Conservation (phyloP, 2,113 vertebrate genomes). For the Maccullochella peelii region DNA sequence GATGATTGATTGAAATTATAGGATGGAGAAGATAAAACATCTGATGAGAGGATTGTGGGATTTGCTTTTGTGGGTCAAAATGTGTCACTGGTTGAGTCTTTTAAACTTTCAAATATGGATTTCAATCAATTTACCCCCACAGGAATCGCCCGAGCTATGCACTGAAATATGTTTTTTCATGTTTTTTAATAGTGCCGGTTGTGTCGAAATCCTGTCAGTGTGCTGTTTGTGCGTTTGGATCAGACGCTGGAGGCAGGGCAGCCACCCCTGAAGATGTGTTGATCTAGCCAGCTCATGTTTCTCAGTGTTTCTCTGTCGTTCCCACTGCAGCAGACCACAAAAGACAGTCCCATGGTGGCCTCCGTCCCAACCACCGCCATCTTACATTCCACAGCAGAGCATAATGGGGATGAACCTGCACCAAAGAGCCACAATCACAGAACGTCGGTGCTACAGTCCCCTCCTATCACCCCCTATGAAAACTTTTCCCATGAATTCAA, state of each 20-base stretch:
- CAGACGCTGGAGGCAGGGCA: slow-evolving; percentile 38
- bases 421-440: slow-evolving; percentile 29
- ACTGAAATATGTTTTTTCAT: slow-evolving; percentile 45
- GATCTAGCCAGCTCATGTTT: slow-evolving; percentile 62
- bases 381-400: slow-evolving; percentile 59
- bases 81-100: slow-evolving; percentile 21
- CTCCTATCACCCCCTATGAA: slow-evolving; percentile 30
- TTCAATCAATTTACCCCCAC: slow-evolving; percentile 47
- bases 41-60: slow-evolving; percentile 41
- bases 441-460: not conserved
- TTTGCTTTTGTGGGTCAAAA: slow-evolving; percentile 52
- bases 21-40: slow-evolving; percentile 39
- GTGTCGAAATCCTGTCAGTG: slow-evolving; percentile 44
- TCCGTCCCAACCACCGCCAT: slow-evolving; percentile 45
- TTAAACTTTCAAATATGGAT: slow-evolving; percentile 56
- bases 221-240: slow-evolving; percentile 28
- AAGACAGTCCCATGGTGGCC: slow-evolving; percentile 67
- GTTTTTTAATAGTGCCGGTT: slow-evolving; percentile 17
- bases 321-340: slow-evolving; percentile 67
- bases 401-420: slow-evolving; percentile 18
- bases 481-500: slow-evolving; percentile 38
- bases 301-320: slow-evolving; percentile 50
- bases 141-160: not conserved
- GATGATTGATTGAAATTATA: slow-evolving; percentile 57
- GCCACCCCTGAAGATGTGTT: slow-evolving; percentile 42